phyloP scores from a whole-genome alignment of 2,888 invertebrate species.

The Troilus luridus region DNA sequence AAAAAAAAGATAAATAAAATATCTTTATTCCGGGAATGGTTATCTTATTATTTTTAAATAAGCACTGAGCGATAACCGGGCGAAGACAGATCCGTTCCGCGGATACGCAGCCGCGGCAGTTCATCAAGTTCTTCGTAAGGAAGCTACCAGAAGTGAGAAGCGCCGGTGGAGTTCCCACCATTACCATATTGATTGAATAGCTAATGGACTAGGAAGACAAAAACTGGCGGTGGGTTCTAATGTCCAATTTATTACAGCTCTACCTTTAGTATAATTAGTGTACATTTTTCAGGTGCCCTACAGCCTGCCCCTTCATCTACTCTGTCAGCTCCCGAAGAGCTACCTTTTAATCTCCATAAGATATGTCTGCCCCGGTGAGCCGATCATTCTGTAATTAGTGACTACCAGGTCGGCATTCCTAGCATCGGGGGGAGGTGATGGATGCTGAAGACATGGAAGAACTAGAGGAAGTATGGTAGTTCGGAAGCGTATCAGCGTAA shows the following conservation, averaged over 20 bases:
- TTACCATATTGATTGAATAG: constrained; percentile 61
- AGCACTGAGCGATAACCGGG: neutral
- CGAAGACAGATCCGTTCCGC: neutral
- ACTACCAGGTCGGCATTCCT: constrained; percentile 28
- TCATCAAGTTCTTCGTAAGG: constrained; percentile 23
- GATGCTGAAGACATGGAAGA: neutral
- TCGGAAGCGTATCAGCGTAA: neutral
- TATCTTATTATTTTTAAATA: neutral
- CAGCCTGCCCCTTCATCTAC: constrained; percentile 18
- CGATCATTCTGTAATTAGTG: constrained; percentile 40
- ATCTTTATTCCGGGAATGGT: neutral
- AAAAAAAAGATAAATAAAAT: no score
- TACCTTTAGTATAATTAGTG: constrained; percentile 56
- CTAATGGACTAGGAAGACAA: constrained; percentile 56
- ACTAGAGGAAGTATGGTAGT: neutral
- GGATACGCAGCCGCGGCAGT: neutral
- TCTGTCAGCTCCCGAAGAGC: constrained; percentile 35
- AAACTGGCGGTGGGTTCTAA: constrained; percentile 47
- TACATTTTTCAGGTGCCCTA: constrained; percentile 57
- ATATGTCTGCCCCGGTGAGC: constrained; percentile 35
- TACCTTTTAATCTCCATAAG: constrained; percentile 36
- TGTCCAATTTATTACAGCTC: constrained; percentile 57
- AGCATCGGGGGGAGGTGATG: constrained; percentile 4
- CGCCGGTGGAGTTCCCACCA: constrained; percentile 39
- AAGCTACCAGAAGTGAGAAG: constrained; percentile 33